Conservation (phyloP, 2,797 vertebrate species). For the Hapalemur alaotrensis region DNA sequence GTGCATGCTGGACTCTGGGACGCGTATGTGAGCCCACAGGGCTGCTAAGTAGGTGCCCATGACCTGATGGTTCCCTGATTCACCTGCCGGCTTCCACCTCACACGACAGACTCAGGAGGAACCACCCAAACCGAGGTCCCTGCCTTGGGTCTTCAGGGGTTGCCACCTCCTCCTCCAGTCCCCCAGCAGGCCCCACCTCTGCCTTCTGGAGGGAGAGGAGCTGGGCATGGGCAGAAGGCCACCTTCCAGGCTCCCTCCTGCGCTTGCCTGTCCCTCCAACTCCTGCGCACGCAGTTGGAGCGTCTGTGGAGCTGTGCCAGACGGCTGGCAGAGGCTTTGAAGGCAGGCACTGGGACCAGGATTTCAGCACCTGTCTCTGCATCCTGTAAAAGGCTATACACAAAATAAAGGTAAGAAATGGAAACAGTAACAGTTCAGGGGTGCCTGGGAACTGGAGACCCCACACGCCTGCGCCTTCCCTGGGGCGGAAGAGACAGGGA, state of each 20-base stretch:
- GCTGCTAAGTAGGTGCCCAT: neutral
- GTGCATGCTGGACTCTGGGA: neutral
- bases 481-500: neutral
- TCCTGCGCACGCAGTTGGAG: too few relatives aligned
- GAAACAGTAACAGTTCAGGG: neutral
- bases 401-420: neutral
- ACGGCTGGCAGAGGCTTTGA: too few relatives aligned
- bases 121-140: neutral
- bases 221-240: neutral
- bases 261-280: neutral
- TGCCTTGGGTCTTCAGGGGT: neutral
- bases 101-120: neutral
- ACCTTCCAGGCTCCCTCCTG: too few relatives aligned
- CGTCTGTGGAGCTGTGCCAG: too few relatives aligned
- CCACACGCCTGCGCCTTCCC: neutral
- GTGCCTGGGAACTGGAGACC: neutral
- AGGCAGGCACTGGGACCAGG: too few relatives aligned
- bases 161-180: neutral
- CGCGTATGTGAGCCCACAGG: neutral
- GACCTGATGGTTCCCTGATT: neutral
- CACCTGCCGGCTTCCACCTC: neutral
- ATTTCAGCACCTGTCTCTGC: too few relatives aligned
- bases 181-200: neutral
- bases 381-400: neutral
- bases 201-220: neutral